Conservation (phyloP, 2,888 invertebrate species). For the Limnephilus lunatus region DNA sequence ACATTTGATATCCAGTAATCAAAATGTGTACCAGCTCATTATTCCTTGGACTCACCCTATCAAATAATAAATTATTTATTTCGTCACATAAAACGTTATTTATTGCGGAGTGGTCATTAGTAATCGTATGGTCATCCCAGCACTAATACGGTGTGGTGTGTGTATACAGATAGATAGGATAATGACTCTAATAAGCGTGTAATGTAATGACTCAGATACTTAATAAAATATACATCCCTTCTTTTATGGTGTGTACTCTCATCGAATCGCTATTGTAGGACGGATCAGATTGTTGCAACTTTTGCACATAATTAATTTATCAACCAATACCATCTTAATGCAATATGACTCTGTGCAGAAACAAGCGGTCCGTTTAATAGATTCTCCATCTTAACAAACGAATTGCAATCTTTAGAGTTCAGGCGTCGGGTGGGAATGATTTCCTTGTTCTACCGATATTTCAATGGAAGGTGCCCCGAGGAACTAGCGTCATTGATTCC, state of each 20-base stretch:
- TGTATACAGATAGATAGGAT: constrained; percentile 23
- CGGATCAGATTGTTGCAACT: not conserved
- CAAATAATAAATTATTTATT: constrained; percentile 59
- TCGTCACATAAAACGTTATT: constrained; percentile 64
- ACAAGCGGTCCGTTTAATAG: too few relatives aligned
- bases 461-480: too few relatives aligned
- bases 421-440: too few relatives aligned
- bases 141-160: constrained; percentile 43
- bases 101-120: constrained; percentile 55
- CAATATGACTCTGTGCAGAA: too few relatives aligned
- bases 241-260: not conserved
- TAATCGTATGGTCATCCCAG: constrained; percentile 19
- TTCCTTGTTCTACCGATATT: too few relatives aligned
- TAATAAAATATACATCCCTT: not conserved
- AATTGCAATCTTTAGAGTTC: too few relatives aligned
- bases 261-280: not conserved
- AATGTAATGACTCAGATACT: constrained; percentile 20
- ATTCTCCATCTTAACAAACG: too few relatives aligned
- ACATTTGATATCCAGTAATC: constrained; percentile 39
- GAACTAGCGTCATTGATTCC: too few relatives aligned
- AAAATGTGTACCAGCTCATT: constrained; percentile 36
- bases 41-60: constrained; percentile 9
- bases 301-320: not conserved
- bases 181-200: constrained; percentile 57
- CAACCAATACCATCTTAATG: too few relatives aligned